Conservation (phyloP, 2,797 vertebrate species). For the Fringilla coelebs region DNA sequence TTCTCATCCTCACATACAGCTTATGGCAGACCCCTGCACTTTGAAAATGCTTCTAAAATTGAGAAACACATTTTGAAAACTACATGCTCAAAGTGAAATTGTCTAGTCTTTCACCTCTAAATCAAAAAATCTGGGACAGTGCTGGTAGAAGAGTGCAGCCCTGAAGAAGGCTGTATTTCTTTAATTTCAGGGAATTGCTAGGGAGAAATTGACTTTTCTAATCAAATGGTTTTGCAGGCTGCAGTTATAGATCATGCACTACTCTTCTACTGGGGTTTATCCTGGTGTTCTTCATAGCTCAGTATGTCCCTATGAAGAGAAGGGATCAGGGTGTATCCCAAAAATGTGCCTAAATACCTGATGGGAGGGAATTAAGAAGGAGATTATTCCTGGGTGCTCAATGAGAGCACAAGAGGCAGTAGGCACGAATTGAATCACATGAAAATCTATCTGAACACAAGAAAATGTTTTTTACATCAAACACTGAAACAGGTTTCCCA, state of each 20-base stretch:
- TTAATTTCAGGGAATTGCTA: not conserved
- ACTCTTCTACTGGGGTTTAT: not conserved
- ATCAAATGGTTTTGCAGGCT: not conserved
- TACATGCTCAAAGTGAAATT: not conserved
- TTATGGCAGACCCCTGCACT: not conserved
- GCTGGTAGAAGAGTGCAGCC: not conserved
- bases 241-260: not conserved
- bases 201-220: not conserved
- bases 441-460: not conserved
- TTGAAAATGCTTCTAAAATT: not conserved
- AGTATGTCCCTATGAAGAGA: not conserved
- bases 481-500: not conserved
- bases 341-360: not conserved
- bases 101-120: not conserved
- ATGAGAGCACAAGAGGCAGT: not conserved
- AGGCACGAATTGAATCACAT: not conserved
- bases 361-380: not conserved
- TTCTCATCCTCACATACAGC: not conserved
- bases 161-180: not conserved
- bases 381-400: not conserved
- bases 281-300: not conserved
- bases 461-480: not conserved
- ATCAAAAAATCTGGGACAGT: not conserved
- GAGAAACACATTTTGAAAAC: not conserved
- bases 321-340: not conserved